A percentile compares a stretch with the other conserved stretches of the same genome.
phyloP scores from a whole-genome alignment of 2,797 vertebrate genomes.

The Coendou prehensilis region DNA sequence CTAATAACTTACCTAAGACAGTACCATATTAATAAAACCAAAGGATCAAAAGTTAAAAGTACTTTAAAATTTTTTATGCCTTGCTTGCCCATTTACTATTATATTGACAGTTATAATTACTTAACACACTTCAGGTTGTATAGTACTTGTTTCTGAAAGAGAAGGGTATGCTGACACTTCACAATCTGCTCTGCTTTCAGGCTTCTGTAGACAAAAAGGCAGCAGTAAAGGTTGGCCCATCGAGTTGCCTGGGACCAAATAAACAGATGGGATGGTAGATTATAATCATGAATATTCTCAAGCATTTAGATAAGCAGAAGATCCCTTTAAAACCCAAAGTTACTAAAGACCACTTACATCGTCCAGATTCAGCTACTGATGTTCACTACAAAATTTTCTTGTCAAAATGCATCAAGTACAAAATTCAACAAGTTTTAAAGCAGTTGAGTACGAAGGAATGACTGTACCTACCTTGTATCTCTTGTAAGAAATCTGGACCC shows the following conservation, averaged over 20 bases:
- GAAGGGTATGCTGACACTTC: neutral
- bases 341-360: neutral
- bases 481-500: constrained; percentile 25
- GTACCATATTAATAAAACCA: neutral
- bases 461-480: neutral
- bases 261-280: constrained; percentile 15
- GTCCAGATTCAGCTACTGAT: neutral
- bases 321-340: neutral
- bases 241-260: constrained; percentile 23
- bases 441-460: neutral
- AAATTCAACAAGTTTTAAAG: neutral
- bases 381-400: neutral
- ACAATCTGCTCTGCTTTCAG: neutral
- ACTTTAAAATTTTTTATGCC: constrained; percentile 12
- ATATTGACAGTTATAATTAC: neutral
- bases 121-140: neutral
- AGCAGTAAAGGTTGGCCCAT: neutral
- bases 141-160: constrained; percentile 39
- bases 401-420: neutral
- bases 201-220: neutral
- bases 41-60: neutral
- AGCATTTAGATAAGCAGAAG: neutral
- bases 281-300: neutral
- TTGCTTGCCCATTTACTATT: constrained; percentile 6
- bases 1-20: neutral